Base-by-base conservation (phyloP, 2,113 vertebrate genomes). In the Peromyscus polionotus region DNA sequence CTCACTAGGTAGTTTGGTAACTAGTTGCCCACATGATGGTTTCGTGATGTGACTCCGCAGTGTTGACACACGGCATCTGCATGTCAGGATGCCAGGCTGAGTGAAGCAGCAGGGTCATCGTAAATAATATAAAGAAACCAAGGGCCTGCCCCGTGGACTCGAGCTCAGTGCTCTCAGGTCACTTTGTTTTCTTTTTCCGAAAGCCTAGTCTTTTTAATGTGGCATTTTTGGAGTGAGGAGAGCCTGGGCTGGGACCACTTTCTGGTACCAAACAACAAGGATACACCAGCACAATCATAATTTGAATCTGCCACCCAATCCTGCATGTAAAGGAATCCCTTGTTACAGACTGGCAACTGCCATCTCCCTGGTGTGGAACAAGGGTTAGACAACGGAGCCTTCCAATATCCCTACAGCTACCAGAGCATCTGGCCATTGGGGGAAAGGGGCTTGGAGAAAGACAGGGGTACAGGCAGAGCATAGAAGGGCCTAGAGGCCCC, bases 31-130 rank as follows among this genome's bases (percentile, higher is more conserved):
- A 59, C 28, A 9, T 31, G 26, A 5, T n/a, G 39, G 51, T 36
- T 36, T 39, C 4, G 0, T 13, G 61, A 26, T 3, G 7, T 24
- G 63, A 57, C 28, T 36, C 1, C 48, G 42, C 5, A 0, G 7
- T 13, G 5, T 42, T 9, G 26, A 26, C 1, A 4, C 63, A 17
- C 2, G 33, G 75, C 45, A 19, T 39, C 12, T 54, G 61, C 48
- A 2, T 8, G 39, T 8, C 8, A 54, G 67, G 1, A 13, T 14
- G 57, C 68, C 26, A 5, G 31, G 19, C 9, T 61, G 73, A 67
- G 86, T 31, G 54, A 57, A 70, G 70, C 5, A 57, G 31, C 31
- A 45, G 72, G 10, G 67, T 26, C 0, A 0, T 57, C 22, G 17
- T 3, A 28, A 67, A 68, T 19, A 36, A 1, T 33, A 39, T 11